phyloP scores from a whole-genome alignment of 2,797 vertebrate genomes.

The Limnodromus scolopaceus region DNA sequence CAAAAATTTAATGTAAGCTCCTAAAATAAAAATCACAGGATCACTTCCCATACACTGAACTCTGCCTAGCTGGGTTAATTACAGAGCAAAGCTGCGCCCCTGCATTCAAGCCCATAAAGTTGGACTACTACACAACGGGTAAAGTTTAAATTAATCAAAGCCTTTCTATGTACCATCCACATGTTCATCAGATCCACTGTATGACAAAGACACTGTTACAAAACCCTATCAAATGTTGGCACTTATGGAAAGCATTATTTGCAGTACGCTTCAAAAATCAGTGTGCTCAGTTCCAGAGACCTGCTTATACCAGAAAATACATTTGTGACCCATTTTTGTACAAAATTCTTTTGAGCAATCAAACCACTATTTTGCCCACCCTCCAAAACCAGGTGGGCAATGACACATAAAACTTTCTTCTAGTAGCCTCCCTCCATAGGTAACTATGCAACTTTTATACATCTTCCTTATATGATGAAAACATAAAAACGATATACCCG shows the following conservation, averaged over 20 bases:
- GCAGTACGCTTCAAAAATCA: neutral
- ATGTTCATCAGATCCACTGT: neutral
- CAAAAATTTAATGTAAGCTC: neutral
- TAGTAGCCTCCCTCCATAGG: neutral
- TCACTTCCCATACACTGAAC: neutral
- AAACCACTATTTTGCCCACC: neutral
- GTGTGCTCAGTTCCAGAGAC: neutral
- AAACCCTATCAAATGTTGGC: neutral
- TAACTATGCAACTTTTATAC: neutral
- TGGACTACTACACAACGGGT: neutral
- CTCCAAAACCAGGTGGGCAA: neutral
- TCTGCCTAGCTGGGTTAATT: neutral
- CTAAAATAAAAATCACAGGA: neutral
- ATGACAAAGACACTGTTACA: neutral
- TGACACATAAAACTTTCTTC: neutral
- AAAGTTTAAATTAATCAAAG: slow-evolving; percentile 12
- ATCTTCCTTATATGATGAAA: neutral
- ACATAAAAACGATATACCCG: neutral
- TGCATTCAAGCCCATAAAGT: neutral
- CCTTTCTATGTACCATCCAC: rapidly evolving
- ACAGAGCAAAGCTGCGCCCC: neutral
- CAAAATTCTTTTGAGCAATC: neutral
- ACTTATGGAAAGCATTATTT: neutral
- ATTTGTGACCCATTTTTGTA: neutral
- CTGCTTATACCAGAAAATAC: neutral